phyloP scores from a whole-genome alignment of 2,797 vertebrate genomes.

The Yasuhikotakia modesta region DNA sequence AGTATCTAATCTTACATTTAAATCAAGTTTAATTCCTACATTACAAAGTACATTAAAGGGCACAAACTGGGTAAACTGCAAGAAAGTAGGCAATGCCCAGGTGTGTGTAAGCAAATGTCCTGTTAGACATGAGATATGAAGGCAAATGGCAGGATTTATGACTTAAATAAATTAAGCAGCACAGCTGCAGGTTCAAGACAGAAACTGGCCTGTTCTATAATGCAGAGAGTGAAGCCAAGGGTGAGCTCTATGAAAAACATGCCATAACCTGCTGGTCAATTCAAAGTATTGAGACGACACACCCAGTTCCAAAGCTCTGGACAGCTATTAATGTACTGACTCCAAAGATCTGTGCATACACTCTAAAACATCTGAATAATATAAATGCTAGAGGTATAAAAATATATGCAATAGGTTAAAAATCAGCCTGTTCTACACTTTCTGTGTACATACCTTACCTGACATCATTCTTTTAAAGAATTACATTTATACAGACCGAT shows the following conservation, averaged over 20 bases:
- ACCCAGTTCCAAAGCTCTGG: not conserved
- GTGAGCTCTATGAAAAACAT: constrained; percentile 57
- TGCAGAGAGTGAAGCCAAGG: constrained; percentile 49
- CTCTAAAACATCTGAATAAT: not conserved
- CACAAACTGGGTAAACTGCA: not conserved
- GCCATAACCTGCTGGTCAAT: constrained; percentile 22
- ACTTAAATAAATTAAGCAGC: constrained; percentile 9
- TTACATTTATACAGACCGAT: not conserved
- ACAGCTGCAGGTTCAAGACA: constrained; percentile 34
- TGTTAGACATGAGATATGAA: constrained; percentile 5
- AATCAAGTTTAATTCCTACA: not conserved
- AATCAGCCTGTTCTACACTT: not conserved
- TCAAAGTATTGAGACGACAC: not conserved
- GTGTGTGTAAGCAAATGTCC: constrained; percentile 3
- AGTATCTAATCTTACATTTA: not conserved
- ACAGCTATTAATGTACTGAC: not conserved
- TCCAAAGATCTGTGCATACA: not conserved
- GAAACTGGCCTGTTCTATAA: constrained; percentile 14
- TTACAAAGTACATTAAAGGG: too few species aligned
- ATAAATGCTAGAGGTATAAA: not conserved
- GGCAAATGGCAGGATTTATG: not conserved
- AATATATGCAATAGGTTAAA: not conserved
- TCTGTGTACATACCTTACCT: not conserved
- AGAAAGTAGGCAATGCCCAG: constrained; percentile 4
- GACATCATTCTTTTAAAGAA: not conserved